phyloP scores from a whole-genome alignment of 2,797 vertebrate genomes.

The Pantherophis vulpinus region DNA sequence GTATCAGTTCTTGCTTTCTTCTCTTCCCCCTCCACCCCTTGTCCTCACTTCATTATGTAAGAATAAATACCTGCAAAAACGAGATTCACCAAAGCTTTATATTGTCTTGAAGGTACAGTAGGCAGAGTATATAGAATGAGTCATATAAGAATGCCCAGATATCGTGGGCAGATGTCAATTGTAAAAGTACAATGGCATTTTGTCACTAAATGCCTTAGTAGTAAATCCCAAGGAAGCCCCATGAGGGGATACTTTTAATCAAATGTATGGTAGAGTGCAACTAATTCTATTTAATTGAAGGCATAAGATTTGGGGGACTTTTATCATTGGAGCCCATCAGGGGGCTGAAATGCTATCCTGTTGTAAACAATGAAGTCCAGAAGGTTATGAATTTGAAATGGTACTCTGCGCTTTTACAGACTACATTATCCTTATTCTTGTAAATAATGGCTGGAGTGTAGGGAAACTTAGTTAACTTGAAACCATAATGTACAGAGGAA shows the following conservation, averaged over 20 bases:
- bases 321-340: neutral
- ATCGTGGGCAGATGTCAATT: neutral
- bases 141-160: neutral
- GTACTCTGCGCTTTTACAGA: neutral
- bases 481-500: neutral
- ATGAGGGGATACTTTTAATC: neutral
- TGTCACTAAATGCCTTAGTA: neutral
- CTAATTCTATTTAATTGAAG: neutral
- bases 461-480: slow-evolving; percentile 11
- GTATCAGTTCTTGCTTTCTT: neutral
- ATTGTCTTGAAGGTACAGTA: neutral
- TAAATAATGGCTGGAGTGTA: neutral
- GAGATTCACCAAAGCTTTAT: neutral
- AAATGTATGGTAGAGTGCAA: neutral
- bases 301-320: neutral
- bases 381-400: neutral
- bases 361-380: neutral
- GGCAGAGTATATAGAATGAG: neutral
- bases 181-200: neutral
- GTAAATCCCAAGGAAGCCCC: neutral
- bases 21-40: neutral
- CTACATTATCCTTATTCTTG: neutral
- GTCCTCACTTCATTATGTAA: neutral
- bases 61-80: neutral
- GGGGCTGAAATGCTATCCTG: neutral